Evolutionary conservation across 2,113 vertebrate species (phyloP), one percentile per base, ranked within the genome.

Genomic region (Oreochromis aureus): DNA sequence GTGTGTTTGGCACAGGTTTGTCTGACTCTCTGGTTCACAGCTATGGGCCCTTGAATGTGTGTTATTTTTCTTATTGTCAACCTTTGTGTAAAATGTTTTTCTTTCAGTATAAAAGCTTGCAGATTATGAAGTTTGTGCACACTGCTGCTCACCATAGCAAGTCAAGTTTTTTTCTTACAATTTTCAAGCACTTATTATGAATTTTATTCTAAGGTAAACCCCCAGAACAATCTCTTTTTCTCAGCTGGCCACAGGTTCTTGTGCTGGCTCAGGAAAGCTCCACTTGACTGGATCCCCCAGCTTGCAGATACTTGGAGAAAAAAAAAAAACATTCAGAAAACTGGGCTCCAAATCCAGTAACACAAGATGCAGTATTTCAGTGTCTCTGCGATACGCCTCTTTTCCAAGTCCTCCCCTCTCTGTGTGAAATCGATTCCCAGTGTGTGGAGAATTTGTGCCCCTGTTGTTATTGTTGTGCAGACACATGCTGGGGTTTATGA

Each of bases 371-470:
- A 92, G 94, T 91, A 92, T 95, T 95, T 94, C 91, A 92, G 89
- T 89, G 90, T 89, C 82, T 92, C 89, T 91, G 69, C 30, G 91
- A 92, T 92, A 92, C 69, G 91, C 91, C 91, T 93, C 92, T 86
- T 86, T 91, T 94, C 93, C 93, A 93, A 94, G 93, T 95, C 93
- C 92, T 95, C 86, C 88, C 84, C 89, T 91, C 86, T 94, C 79
- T 89, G 94, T 96, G 95, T 96, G 95, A 96, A 96, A 96, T 95
- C 76, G 94, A 96, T 96, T 96, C 90, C 85, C 82, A 80, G 92
- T 80, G 90, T 93, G 93, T 94, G 93, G 91, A 94, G 91, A 96
- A 96, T 94, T 94, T 91, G 93, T 88, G 90, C 91, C 92, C 91
- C 93, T 93, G 79, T 95, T 95, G 94, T 95, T 94, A 95, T 95